Percentiles rank a stretch among this genome's conserved stretches.
Evolutionary conservation across 2,888 invertebrate genomes (phyloP).

Genomic region (Graphium colonna): DNA sequence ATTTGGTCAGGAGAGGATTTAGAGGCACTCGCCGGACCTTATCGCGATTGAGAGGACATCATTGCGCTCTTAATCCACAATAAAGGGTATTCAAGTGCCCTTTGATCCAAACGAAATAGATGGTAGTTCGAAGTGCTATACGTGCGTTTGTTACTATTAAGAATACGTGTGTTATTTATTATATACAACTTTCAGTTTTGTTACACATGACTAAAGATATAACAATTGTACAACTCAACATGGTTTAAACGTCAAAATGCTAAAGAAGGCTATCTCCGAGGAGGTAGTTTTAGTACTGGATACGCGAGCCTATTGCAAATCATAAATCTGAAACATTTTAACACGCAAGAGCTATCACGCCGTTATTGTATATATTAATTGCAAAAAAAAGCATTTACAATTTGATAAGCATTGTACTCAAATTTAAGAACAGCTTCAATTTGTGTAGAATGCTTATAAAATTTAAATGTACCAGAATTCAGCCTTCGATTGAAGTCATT

Average conservation of each 20-base stretch:
- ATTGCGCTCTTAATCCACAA: neutral
- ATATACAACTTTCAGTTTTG: neutral
- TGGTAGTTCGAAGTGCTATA: neutral
- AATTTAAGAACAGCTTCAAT: no score
- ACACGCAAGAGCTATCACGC: neutral
- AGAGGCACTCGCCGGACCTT: slow-evolving; percentile 8
- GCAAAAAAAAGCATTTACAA: no score
- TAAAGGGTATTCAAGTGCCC: neutral
- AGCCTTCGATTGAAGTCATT: no score
- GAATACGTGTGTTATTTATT: no score
- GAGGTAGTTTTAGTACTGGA: no score
- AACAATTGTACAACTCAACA: no score
- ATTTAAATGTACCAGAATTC: no score
- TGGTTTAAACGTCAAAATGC: no score
- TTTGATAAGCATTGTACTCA: no score
- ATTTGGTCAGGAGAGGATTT: slow-evolving; percentile 35
- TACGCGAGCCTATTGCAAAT: neutral
- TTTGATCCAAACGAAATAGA: slow-evolving; percentile 6
- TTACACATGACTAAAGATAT: no score
- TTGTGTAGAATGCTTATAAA: no score
- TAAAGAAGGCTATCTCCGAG: neutral
- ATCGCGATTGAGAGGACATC: slow-evolving; percentile 7
- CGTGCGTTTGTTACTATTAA: neutral
- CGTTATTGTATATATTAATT: no score
- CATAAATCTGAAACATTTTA: neutral